A percentile compares a stretch with the other conserved stretches of the same genome.
Evolutionary conservation across 1,140 invertebrate genomes (phyloP).

Genomic region (Ridgeia piscesae): DNA sequence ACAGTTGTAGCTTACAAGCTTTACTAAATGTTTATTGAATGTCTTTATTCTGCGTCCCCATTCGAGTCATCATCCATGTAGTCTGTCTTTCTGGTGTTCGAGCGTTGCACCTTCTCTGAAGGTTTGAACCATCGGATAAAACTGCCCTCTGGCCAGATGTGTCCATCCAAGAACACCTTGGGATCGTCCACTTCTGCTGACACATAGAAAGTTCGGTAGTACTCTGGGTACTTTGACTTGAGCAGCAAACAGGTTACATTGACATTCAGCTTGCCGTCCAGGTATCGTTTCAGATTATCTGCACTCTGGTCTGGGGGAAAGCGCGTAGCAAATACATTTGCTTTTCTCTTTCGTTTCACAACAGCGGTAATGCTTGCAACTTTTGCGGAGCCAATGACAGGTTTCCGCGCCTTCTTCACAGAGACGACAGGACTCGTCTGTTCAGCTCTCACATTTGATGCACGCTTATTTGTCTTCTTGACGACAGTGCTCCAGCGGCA

Average conservation of each 20-base stretch:
- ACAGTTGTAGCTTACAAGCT: slow-evolving; percentile 13
- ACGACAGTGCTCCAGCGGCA: not conserved
- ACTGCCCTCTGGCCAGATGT: too few species aligned
- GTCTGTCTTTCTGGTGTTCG: not conserved
- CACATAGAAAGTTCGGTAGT: not conserved
- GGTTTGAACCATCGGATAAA: slow-evolving; percentile 1
- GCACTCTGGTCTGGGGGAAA: slow-evolving; percentile 2
- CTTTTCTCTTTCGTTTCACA: not conserved
- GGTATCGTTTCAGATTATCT: slow-evolving; percentile 6
- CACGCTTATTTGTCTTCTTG: not conserved
- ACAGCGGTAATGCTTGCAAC: not conserved
- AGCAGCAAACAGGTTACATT: not conserved
- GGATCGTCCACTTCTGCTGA: not conserved
- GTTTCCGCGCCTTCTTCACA: not conserved
- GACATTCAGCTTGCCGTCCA: slow-evolving; percentile 7
- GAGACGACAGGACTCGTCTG: not conserved
- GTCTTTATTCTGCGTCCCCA: not conserved
- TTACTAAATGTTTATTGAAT: slow-evolving; percentile 11
- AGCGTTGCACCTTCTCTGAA: slow-evolving; percentile 6
- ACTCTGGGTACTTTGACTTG: slow-evolving; percentile 1
- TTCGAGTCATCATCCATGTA: not conserved
- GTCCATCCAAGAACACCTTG: slow-evolving; percentile 17
- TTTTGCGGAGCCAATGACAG: not conserved
- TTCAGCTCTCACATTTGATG: not conserved
- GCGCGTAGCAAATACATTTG: not conserved